Percentiles rank a stretch among this genome's conserved stretches.
phyloP scores from a whole-genome alignment of 2,888 invertebrate species.

The Agrochola lychnidis region DNA sequence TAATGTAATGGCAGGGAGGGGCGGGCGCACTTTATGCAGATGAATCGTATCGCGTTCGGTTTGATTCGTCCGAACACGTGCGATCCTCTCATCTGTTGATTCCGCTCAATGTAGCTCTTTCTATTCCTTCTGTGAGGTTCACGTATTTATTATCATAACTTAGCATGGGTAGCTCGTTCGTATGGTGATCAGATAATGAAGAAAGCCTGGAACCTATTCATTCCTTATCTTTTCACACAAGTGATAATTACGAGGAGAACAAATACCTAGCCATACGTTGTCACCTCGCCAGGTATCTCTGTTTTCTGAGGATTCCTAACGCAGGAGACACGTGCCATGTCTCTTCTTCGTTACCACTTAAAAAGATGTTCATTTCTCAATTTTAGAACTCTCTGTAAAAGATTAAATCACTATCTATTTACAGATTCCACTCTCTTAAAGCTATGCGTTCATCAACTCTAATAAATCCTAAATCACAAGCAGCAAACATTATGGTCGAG shows the following conservation, averaged over 20 bases:
- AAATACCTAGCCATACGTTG: neutral
- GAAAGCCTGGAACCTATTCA: neutral
- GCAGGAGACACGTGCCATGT: neutral
- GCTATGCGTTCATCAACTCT: neutral
- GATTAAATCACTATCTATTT: neutral
- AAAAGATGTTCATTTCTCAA: neutral
- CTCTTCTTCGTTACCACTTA: neutral
- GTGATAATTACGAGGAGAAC: conserved; percentile 13
- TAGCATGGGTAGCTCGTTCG: conserved; percentile 19
- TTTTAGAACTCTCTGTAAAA: neutral
- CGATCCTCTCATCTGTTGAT: conserved; percentile 41
- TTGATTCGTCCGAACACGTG: conserved; percentile 6
- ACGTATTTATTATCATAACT: conserved; percentile 30
- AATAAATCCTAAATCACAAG: neutral
- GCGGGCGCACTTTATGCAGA: conserved; percentile 63
- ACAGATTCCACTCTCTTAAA: neutral
- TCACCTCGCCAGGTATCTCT: neutral
- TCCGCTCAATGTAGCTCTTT: conserved; percentile 5
- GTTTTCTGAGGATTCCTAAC: neutral
- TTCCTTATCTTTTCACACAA: conserved; percentile 23
- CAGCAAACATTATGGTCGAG: neutral
- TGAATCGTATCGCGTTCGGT: conserved; percentile 55
- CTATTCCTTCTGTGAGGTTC: neutral
- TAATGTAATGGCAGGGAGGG: conserved; percentile 75
- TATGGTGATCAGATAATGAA: conserved; percentile 14